These are phyloP conservation scores for Coenonympha glycerion DNA, from an alignment of 2,888 invertebrate genomes.

Conservation along the genomic window DNA sequence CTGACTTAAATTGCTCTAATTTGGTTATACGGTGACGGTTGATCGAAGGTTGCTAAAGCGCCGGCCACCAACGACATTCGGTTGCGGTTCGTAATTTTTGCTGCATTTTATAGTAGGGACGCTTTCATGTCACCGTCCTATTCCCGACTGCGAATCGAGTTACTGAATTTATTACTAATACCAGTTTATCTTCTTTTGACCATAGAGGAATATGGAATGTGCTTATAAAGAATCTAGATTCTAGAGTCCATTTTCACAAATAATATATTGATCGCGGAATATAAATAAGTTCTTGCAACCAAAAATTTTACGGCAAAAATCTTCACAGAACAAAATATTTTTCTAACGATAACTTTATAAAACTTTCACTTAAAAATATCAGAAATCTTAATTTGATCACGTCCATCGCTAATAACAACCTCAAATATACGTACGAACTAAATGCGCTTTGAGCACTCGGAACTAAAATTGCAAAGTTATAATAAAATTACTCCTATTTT, in stretches of 20 bases:
- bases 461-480: slow-evolving; percentile 39
- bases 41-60: slow-evolving; percentile 60
- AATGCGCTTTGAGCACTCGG: slow-evolving; percentile 32
- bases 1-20: slow-evolving; percentile 76
- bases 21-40: slow-evolving; percentile 70
- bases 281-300: background rate
- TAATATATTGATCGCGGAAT: background rate
- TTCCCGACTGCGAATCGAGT: slow-evolving; percentile 14
- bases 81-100: slow-evolving; percentile 47
- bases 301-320: background rate
- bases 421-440: slow-evolving; percentile 16
- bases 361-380: background rate
- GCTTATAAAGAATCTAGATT: background rate
- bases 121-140: slow-evolving; percentile 24
- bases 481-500: slow-evolving; percentile 39
- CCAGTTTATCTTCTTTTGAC: background rate
- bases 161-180: background rate
- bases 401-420: slow-evolving; percentile 12
- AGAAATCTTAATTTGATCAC: slow-evolving; percentile 12
- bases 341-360: background rate
- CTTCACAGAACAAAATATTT: background rate
- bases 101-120: slow-evolving; percentile 28
- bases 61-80: slow-evolving; percentile 44
- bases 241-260: background rate
- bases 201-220: background rate